Evolutionary conservation across 1,140 invertebrate genomes (phyloP).

Genomic region (Drosophila chauvacae): DNA sequence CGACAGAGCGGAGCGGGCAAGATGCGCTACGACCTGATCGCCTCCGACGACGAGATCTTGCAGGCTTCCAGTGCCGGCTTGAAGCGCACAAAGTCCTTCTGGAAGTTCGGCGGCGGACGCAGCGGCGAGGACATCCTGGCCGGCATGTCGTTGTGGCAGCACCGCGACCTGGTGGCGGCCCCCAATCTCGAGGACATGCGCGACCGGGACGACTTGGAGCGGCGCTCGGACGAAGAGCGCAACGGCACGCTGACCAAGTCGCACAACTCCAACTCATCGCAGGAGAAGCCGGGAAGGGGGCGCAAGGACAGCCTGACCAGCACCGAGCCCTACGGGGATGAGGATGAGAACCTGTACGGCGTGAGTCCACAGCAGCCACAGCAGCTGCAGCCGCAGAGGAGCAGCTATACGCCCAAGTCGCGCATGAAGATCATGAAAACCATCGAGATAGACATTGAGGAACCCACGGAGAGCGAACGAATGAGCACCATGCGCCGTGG

Average conservation of each 20-base stretch:
- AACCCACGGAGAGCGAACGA: constrained; percentile 72
- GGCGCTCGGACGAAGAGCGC: constrained; percentile 84
- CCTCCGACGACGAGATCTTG: constrained; percentile 80
- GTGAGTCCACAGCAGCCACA: constrained; percentile 63
- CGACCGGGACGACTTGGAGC: constrained; percentile 78
- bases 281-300: constrained; percentile 61
- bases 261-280: constrained; percentile 73
- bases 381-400: constrained; percentile 48
- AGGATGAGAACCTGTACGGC: constrained; percentile 81
- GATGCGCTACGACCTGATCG: constrained; percentile 85
- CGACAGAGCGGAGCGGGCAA: constrained; percentile 63
- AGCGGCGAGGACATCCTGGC: constrained; percentile 89
- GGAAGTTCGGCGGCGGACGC: constrained; percentile 89
- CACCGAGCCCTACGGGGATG: constrained; percentile 74
- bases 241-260: constrained; percentile 72
- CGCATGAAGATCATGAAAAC: constrained; percentile 84
- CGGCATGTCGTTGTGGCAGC: constrained; percentile 93
- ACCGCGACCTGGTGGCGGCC: constrained; percentile 90
- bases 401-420: constrained; percentile 78
- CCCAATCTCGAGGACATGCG: constrained; percentile 84
- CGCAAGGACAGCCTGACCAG: constrained; percentile 81
- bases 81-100: constrained; percentile 93
- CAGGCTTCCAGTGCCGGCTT: constrained; percentile 85
- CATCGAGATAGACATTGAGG: constrained; percentile 82
- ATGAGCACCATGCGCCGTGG: constrained; percentile 70